Evolutionary conservation across 1,140 invertebrate genomes (phyloP).

Genomic region (Glossosoma conforme): DNA sequence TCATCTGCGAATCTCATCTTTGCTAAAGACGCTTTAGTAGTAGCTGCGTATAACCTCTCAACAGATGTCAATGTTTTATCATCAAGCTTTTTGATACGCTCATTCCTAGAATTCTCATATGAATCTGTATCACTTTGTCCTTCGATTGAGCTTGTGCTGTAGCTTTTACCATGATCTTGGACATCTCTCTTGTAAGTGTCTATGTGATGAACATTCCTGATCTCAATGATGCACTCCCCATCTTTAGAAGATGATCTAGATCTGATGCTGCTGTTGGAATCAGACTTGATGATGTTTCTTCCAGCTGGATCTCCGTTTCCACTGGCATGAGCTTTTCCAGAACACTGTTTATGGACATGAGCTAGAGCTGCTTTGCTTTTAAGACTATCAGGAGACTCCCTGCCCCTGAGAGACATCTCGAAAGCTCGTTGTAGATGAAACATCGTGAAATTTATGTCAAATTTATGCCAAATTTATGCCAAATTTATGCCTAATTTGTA

Average conservation of each 20-base stretch:
- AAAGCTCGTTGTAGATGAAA: conserved; percentile 59
- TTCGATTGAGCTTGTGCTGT: conserved; percentile 52
- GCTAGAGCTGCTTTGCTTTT: conserved; percentile 51
- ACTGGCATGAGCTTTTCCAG: conserved; percentile 64
- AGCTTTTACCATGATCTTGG: conserved; percentile 40
- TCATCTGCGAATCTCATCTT: conserved; percentile 52
- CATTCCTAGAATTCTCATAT: conserved; percentile 36
- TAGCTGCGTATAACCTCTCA: conserved; percentile 49
- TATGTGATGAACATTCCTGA: no score
- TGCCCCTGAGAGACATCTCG: conserved; percentile 59
- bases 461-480: no score
- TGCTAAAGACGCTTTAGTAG: conserved; percentile 54
- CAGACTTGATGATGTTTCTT: conserved; percentile 40
- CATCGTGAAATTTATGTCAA: no score
- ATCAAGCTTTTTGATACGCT: no score
- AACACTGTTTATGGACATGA: conserved; percentile 63
- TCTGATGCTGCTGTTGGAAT: conserved; percentile 45
- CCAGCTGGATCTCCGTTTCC: conserved; percentile 46
- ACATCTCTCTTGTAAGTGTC: conserved; percentile 36
- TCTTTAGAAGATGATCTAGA: conserved; percentile 37
- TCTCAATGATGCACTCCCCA: conserved; percentile 46
- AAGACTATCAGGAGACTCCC: conserved; percentile 50
- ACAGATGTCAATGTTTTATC: no score
- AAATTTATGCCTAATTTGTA: no score
- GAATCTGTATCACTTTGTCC: conserved; percentile 54